Conservation (phyloP, 2,888 invertebrate genomes). For the Hypomecis punctinalis region DNA sequence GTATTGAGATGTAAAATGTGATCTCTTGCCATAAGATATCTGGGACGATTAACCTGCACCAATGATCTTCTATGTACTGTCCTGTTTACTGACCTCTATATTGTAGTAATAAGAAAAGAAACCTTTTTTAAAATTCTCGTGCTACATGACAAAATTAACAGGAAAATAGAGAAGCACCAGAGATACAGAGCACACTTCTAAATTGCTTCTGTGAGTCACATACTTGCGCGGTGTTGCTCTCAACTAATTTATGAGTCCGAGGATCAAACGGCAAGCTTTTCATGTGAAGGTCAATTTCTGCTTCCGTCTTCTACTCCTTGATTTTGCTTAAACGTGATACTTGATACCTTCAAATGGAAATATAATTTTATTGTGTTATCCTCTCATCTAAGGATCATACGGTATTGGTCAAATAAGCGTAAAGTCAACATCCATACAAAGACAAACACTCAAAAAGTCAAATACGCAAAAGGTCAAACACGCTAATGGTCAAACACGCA, state of each 20-base stretch:
- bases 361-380: not conserved
- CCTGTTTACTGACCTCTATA: no score
- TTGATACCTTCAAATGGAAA: not conserved
- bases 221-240: constrained; percentile 29
- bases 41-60: no score
- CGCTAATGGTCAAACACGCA: no score
- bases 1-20: no score
- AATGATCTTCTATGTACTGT: no score
- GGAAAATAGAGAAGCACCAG: constrained; percentile 5
- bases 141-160: constrained; percentile 17
- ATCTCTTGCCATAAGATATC: no score
- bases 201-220: constrained; percentile 28
- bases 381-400: no score
- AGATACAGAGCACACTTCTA: constrained; percentile 22
- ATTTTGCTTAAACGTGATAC: constrained; percentile 2
- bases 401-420: no score
- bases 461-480: no score
- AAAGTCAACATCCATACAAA: no score
- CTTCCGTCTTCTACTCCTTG: constrained; percentile 23
- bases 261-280: constrained; percentile 26
- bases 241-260: constrained; percentile 25
- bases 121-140: not conserved
- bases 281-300: constrained; percentile 29
- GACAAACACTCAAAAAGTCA: no score
- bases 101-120: no score